Evolutionary conservation across 2,113 vertebrate genomes (phyloP).

Genomic region (Copsychus sechellarum): DNA sequence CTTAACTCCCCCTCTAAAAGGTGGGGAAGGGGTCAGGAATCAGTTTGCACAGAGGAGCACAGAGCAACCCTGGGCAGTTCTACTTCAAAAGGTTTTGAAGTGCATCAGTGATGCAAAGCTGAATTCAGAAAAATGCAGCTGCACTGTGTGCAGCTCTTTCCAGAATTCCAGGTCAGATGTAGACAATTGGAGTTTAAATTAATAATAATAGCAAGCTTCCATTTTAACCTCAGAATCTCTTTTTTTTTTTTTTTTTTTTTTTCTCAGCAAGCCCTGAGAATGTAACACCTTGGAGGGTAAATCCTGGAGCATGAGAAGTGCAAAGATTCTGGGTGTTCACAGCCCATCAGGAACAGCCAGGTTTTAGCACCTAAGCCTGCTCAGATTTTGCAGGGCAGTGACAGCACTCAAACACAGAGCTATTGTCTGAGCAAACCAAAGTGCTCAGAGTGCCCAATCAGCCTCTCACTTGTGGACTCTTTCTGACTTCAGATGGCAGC

Average conservation of each 20-base stretch:
- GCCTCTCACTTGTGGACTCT: background rate
- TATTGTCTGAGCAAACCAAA: background rate
- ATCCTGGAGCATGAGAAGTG: background rate
- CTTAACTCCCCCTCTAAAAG: constrained; percentile 31
- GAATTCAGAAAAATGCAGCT: constrained; percentile 63
- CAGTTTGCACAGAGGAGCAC: constrained; percentile 19
- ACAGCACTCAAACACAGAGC: background rate
- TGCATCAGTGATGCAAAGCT: constrained; percentile 30
- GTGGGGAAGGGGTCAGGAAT: background rate
- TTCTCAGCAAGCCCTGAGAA: background rate
- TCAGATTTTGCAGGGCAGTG: background rate
- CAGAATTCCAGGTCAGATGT: background rate
- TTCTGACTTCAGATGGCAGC: constrained; percentile 10
- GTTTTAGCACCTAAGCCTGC: background rate
- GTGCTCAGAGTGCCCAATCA: background rate
- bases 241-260: background rate
- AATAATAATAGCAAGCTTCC: background rate
- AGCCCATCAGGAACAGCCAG: background rate
- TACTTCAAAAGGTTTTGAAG: constrained; percentile 67
- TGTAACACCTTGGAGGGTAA: background rate
- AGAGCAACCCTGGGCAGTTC: constrained; percentile 61
- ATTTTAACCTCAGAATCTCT: background rate
- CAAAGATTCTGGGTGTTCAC: background rate
- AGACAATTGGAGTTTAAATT: background rate
- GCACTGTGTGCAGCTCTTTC: background rate